These are phyloP conservation scores for Caradrina clavipalpis DNA, from an alignment of 2,888 invertebrate genomes.

Conservation along the genomic window DNA sequence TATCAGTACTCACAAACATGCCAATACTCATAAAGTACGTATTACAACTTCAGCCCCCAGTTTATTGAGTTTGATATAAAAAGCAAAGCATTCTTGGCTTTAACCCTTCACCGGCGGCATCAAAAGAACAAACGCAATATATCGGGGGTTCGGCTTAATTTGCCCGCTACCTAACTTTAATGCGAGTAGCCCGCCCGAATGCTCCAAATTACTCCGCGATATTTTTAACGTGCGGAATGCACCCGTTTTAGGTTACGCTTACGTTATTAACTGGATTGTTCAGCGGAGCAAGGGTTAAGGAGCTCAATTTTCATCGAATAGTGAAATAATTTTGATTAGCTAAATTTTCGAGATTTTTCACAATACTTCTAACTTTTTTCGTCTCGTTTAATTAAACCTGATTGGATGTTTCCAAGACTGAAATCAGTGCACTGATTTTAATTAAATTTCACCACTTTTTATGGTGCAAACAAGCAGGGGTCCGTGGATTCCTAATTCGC, in stretches of 20 bases:
- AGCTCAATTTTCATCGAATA: slow-evolving; percentile 71
- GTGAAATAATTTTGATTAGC: slow-evolving; percentile 51
- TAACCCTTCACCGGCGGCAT: slow-evolving; percentile 90
- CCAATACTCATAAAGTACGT: slow-evolving; percentile 7
- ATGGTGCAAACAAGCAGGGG: slow-evolving; percentile 73
- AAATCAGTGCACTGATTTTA: slow-evolving; percentile 65
- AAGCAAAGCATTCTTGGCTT: slow-evolving; percentile 91
- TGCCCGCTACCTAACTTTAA: slow-evolving; percentile 87
- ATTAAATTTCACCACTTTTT: slow-evolving; percentile 67
- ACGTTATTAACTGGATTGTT: slow-evolving; percentile 84
- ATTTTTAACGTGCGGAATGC: slow-evolving; percentile 90
- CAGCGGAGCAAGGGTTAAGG: slow-evolving; percentile 75
- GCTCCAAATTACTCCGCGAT: slow-evolving; percentile 89
- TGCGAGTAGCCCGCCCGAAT: slow-evolving; percentile 86
- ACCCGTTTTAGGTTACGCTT: slow-evolving; percentile 86
- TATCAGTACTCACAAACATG: neutral
- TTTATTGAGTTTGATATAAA: slow-evolving; percentile 88
- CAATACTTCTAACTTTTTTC: slow-evolving; percentile 20
- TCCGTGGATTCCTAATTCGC: slow-evolving; percentile 79
- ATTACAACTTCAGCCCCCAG: slow-evolving; percentile 67
- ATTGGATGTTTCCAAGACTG: slow-evolving; percentile 61
- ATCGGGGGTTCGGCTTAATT: slow-evolving; percentile 89
- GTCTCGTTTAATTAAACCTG: slow-evolving; percentile 50
- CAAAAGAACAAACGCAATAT: slow-evolving; percentile 91
- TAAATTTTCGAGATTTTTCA: slow-evolving; percentile 43